A percentile compares a stretch with the other conserved stretches of the same genome.
These are phyloP conservation scores for Sciurus niger DNA, from an alignment of 2,113 vertebrate species.

Conservation along the genomic window DNA sequence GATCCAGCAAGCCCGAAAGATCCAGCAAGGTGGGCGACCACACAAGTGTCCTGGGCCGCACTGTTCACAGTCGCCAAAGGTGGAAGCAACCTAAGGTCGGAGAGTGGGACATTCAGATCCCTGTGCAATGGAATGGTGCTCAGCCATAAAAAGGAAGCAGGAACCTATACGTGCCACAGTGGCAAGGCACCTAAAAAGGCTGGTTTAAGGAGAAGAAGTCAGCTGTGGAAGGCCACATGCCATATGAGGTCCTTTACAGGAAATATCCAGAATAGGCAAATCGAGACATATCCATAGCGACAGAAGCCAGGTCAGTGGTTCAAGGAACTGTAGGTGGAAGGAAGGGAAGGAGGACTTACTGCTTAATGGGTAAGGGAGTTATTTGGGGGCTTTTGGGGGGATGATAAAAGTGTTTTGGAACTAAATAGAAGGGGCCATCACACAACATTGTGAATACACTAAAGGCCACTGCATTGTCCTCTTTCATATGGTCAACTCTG, in stretches of 20 bases:
- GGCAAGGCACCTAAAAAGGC: background rate
- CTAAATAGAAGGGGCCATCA: background rate
- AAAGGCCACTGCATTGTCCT: background rate
- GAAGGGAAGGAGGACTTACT: background rate
- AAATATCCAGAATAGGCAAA: background rate
- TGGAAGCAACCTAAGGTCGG: background rate
- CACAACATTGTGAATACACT: background rate
- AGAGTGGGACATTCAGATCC: accelerated
- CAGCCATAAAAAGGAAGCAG: background rate
- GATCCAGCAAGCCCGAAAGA: background rate
- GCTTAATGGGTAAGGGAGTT: too few species aligned
- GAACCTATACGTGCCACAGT: background rate
- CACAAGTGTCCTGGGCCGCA: background rate
- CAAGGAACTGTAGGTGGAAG: background rate
- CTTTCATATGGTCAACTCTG: conserved; percentile 1
- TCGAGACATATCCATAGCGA: background rate
- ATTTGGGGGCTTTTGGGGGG: accelerated
- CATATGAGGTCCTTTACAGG: background rate
- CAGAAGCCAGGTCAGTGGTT: background rate
- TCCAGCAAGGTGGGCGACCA: background rate
- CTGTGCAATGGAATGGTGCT: background rate
- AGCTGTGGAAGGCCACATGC: background rate
- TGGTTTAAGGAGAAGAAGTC: background rate
- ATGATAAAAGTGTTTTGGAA: background rate
- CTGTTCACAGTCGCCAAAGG: background rate